These are phyloP conservation scores for Trematocara caparti DNA, from an alignment of 2,797 vertebrate species.

Conservation along the genomic window DNA sequence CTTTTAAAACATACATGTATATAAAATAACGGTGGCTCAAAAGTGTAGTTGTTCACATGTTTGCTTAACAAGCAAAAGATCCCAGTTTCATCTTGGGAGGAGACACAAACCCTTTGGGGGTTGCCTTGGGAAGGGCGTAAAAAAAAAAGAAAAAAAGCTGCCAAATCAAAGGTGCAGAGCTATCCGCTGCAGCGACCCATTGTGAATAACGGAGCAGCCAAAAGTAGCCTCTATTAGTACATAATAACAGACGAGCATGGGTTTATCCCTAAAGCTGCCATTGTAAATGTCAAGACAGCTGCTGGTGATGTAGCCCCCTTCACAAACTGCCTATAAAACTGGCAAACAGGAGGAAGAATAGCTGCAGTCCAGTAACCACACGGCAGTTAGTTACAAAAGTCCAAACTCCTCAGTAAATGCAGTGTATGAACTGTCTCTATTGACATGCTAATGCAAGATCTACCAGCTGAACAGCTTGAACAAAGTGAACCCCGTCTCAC, in stretches of 20 bases:
- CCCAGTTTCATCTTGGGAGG: background rate
- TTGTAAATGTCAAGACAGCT: slow-evolving; percentile 42
- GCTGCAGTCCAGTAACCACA: slow-evolving; percentile 27
- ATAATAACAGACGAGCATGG: background rate
- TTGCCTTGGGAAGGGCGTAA: background rate
- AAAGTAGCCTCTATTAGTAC: background rate
- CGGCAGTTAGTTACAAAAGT: slow-evolving; percentile 6
- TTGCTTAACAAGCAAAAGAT: background rate
- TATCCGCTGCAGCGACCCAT: background rate
- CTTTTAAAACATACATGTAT: background rate
- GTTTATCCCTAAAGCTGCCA: background rate
- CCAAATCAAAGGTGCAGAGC: background rate
- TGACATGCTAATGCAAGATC: slow-evolving; percentile 78
- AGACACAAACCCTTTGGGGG: background rate
- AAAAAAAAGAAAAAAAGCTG: background rate
- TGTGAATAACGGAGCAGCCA: background rate
- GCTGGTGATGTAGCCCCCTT: slow-evolving; percentile 29
- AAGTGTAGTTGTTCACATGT: background rate
- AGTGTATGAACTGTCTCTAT: slow-evolving; percentile 50
- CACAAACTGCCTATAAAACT: slow-evolving; percentile 29
- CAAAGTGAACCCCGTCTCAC: slow-evolving; percentile 59
- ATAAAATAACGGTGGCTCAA: background rate
- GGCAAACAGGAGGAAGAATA: slow-evolving; percentile 10
- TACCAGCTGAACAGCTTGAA: slow-evolving; percentile 70
- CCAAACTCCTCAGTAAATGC: slow-evolving; percentile 23